phyloP scores from a whole-genome alignment of 2,797 vertebrate species.

The Anguilla pacifica region DNA sequence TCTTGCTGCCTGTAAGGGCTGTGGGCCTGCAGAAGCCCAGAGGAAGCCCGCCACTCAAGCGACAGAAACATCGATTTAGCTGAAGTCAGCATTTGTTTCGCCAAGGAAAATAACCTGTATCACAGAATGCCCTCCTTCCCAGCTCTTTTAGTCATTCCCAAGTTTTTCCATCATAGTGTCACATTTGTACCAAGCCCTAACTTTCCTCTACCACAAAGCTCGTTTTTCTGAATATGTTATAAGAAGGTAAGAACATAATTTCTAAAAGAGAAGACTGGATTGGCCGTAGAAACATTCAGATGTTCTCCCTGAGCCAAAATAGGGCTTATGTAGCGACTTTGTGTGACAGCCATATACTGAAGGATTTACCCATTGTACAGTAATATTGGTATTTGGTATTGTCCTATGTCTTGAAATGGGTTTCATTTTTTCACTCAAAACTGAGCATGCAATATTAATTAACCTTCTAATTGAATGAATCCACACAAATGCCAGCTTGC shows the following conservation, averaged over 20 bases:
- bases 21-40: neutral
- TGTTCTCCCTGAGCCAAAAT: neutral
- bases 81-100: constrained; percentile 2
- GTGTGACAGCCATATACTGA: too few species aligned
- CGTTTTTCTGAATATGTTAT: neutral
- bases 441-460: too few species aligned
- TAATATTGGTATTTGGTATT: too few species aligned
- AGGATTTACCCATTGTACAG: too few species aligned
- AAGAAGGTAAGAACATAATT: neutral
- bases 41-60: neutral
- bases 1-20: neutral
- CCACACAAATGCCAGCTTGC: too few species aligned
- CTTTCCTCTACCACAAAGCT: neutral
- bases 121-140: neutral
- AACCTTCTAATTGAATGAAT: too few species aligned
- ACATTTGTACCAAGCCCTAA: neutral
- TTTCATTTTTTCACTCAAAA: too few species aligned
- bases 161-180: neutral
- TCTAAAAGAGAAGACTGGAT: neutral
- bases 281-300: neutral
- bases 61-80: constrained; percentile 32
- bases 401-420: too few species aligned
- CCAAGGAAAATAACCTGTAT: constrained; percentile 27
- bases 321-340: too few species aligned
- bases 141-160: neutral